Base-by-base conservation (phyloP, 2,113 vertebrate species). In the Toxotes jaculatrix region DNA sequence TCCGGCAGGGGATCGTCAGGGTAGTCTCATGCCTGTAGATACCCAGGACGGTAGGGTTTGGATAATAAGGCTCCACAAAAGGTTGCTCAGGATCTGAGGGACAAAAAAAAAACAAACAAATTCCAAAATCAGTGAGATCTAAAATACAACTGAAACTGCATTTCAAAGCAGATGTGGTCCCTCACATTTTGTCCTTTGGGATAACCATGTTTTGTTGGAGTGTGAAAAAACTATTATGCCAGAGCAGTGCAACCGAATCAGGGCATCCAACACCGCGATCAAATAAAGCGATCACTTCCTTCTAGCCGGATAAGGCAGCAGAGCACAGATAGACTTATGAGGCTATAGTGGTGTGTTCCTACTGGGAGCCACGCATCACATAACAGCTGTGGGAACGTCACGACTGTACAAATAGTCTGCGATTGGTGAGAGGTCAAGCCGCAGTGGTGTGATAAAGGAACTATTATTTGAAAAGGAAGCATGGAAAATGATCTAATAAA, bases 1-100 rank as follows among this genome's bases (percentile, higher is more conserved):
- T 97, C 19, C 95, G 88, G 83, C 97, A 98, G 12, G 97, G 97
- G 12, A 98, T 45, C 0, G 93, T 74, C 0, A 98, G 84, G 0
- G 69, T 87, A 17, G 71, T 88, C 4, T 90, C 92, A 0, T 84
- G 7, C 7, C 86, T 88, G 23, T 82, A 40, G 57, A 92, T 83
- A 23, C 23, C 65, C 83, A 97, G 78, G 1, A 89, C 0, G 1
- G 13, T 8, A 8, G 0, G 89, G 79, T 0, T 65, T 2, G 0
- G 1, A 49, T 0, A 0, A 64, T 83, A 17, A 5, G 87, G 88
- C 16, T 95, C 80, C 81, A 97, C 94, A 79, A 98, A 98, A 0
- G 96, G 96, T 17, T 95, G 93, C 13, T 64, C 64, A 3, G 92
- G 88, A 91, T 97, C 97, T 98, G 90, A 51, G 34, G 36, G 13